Conservation (phyloP, 2,888 invertebrate species). For the Rhamnusium bicolor region DNA sequence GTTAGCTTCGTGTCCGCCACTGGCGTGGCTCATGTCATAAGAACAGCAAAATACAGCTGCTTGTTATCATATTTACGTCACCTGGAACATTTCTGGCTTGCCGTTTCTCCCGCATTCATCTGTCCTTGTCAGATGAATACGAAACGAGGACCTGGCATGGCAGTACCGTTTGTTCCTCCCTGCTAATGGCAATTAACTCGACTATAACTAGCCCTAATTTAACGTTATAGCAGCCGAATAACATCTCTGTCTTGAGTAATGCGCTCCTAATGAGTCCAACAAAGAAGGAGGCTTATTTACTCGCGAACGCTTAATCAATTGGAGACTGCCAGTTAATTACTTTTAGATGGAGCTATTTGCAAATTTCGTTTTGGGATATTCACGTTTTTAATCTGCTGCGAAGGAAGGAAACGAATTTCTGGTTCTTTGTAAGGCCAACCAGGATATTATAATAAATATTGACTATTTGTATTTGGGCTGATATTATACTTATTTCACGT, state of each 20-base stretch:
- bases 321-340: constrained; percentile 37
- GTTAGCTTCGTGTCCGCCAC: constrained; percentile 11
- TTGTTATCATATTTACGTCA: constrained; percentile 52
- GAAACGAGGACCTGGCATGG: constrained; percentile 27
- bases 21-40: background rate
- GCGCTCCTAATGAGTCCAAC: constrained; percentile 45
- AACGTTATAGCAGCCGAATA: constrained; percentile 51
- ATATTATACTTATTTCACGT: background rate
- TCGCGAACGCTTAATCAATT: constrained; percentile 40
- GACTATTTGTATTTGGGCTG: background rate
- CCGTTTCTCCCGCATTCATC: constrained; percentile 41
- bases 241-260: constrained; percentile 50
- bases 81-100: constrained; percentile 44
- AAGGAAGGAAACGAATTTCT: background rate
- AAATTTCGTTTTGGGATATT: constrained; percentile 26
- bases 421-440: background rate
- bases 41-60: constrained; percentile 33
- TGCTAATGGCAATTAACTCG: constrained; percentile 57
- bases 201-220: constrained; percentile 58
- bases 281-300: constrained; percentile 44
- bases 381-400: constrained; percentile 8
- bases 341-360: constrained; percentile 38
- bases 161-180: constrained; percentile 29
- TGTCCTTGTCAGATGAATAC: constrained; percentile 53
- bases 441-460: background rate